Base-by-base conservation (phyloP, 2,888 invertebrate species). In the Catocala sponsa region DNA sequence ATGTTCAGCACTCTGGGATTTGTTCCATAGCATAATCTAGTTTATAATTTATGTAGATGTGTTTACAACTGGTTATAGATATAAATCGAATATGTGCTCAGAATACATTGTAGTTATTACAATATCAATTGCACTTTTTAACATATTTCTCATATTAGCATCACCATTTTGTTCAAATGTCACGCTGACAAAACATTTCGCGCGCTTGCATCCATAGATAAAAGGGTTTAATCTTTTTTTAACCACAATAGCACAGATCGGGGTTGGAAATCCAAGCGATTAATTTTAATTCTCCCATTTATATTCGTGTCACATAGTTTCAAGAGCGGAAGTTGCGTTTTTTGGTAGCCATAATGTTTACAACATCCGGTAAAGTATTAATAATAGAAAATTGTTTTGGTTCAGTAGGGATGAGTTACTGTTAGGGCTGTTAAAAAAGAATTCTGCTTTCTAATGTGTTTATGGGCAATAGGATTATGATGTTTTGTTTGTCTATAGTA, bases 251-350 rank as follows among this genome's bases (percentile, higher is more conserved):
- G 78, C 72, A 79, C 70, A 77, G 78, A 80, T 82, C 78, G 75
- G 74, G 79, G 74, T 80, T 72, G 60, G 53, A 74, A 82, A 82
- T 75, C 73, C 75, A 61, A 76, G 61, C 74, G 77, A 73, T 79
- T 79, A 80, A 76, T 79, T 74, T 79, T 91, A 92, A 92, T 92
- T 79, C 91, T 72, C 64, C 72, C 72, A 91, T 92, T 90, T 82
- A 82, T 79, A 92, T 91, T 91, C 92, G 71, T 81, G 89, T 90
- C 92, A 91, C 88, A 88, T 74, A 83, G 80, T 85, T 86, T 83
- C 80, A 80, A 79, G 75, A 83, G 82, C 90, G 91, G 91, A 92
- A 90, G 87, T 84, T 62, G 67, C 62, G 70, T 75, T 87, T 89
- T 85, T 87, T 88, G 86, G 78, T 69, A 78, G 77, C 66, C 78